phyloP scores from a whole-genome alignment of 2,888 invertebrate species.

The Hydrotaea diabolus region DNA sequence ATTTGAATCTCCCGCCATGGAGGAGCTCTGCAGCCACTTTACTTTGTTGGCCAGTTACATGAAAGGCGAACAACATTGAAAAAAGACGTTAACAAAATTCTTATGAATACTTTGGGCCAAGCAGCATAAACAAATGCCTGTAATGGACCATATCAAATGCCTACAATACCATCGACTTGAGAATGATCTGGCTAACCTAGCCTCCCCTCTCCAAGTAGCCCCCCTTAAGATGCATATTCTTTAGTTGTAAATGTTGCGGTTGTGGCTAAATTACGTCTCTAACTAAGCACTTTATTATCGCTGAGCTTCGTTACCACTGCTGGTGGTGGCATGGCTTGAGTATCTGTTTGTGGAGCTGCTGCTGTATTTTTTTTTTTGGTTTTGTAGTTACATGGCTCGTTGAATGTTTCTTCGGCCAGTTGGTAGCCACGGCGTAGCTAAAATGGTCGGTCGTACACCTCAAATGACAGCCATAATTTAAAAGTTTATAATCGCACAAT shows the following conservation, averaged over 20 bases:
- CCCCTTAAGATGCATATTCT: too few species aligned
- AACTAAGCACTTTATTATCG: constrained; percentile 37
- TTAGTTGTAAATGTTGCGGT: constrained; percentile 23
- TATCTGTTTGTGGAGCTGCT: too few species aligned
- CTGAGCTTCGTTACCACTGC: not conserved
- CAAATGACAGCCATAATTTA: constrained; percentile 65
- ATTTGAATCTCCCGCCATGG: constrained; percentile 23
- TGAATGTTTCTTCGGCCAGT: not conserved
- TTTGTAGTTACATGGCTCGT: not conserved
- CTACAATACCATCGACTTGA: too few species aligned
- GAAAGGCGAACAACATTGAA: not conserved
- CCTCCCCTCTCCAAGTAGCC: not conserved
- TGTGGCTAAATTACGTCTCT: constrained; percentile 27
- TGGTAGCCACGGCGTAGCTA: constrained; percentile 2
- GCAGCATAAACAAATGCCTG: constrained; percentile 25
- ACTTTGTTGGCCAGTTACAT: not conserved
- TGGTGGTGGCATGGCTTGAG: too few species aligned
- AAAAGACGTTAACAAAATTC: constrained; percentile 19
- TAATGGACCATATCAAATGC: constrained; percentile 50
- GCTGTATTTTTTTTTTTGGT: too few species aligned
- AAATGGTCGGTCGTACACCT: constrained; percentile 53
- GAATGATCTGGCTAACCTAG: not conserved
- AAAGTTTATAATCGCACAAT: constrained; percentile 53
- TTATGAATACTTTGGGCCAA: constrained; percentile 24
- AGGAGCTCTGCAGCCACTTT: not conserved